Percentiles rank a stretch among this genome's conserved stretches.
These are phyloP conservation scores for Panonychus citri DNA, from an alignment of 1,140 invertebrate genomes.

Conservation along the genomic window DNA sequence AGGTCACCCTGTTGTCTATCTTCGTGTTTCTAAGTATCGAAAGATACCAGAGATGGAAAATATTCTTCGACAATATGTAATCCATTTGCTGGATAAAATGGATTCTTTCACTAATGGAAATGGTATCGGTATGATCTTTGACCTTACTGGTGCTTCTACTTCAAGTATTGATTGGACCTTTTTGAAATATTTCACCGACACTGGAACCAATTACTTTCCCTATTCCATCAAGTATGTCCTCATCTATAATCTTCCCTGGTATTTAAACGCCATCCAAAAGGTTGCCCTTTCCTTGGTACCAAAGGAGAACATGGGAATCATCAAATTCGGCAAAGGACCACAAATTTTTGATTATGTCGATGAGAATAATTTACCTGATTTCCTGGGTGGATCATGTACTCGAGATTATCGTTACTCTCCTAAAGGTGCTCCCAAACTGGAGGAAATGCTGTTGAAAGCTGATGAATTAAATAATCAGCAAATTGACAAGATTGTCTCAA, in stretches of 20 bases:
- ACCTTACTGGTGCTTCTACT: constrained; percentile 4
- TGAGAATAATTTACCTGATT: constrained; percentile 11
- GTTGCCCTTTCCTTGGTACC: constrained; percentile 4
- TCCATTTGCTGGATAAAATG: constrained; percentile 4
- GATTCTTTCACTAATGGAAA: constrained; percentile 6
- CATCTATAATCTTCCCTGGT: constrained; percentile 8
- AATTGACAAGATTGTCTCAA: background rate
- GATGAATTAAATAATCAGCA: background rate
- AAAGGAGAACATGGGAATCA: background rate
- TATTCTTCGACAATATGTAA: constrained; percentile 1
- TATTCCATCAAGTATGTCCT: constrained; percentile 6
- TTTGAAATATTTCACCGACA: constrained; percentile 2
- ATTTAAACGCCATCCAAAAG: constrained; percentile 1
- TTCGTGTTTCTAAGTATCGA: constrained; percentile 3
- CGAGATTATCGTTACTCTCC: constrained; percentile 7
- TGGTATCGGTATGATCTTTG: constrained; percentile 3
- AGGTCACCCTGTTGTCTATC: constrained; percentile 6
- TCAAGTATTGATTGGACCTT: constrained; percentile 6
- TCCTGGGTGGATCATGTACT: constrained; percentile 8
- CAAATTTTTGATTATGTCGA: constrained; percentile 8
- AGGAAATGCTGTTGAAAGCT: background rate
- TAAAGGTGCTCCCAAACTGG: background rate
- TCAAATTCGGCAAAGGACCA: constrained; percentile 10
- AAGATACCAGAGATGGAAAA: constrained; percentile 5
- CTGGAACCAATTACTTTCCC: constrained; percentile 4